Base-by-base conservation (phyloP, 1,140 invertebrate species). In the Magallana ariakensis region DNA sequence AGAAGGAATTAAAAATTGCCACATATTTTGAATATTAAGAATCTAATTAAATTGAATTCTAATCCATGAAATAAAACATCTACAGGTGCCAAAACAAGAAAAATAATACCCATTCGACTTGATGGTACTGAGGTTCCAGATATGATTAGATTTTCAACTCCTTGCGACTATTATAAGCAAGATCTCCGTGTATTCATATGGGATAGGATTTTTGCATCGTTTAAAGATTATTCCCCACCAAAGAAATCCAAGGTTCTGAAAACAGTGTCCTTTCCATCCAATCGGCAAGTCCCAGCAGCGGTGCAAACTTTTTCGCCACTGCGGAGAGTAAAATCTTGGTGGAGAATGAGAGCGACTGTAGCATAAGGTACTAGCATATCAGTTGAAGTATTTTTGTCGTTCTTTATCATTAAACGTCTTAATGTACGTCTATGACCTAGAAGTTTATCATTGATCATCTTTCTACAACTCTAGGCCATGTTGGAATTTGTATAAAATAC, bases 141-240 rank as follows among this genome's bases (percentile, higher is more conserved):
- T 11, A 56, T 60, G 56, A 54, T 84, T 10, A 26, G 55, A 58
- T 84, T 60, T 13, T 22, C 26, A 0, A 84, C 82, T 16, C 55
- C 82, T 26, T 84, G 82, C 58, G 82, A 84, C 16, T 84, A 84
- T 33, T 84, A 84, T 26, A 84, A 84, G 15, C 16, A 57, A 16
- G 54, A 58, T 19, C 54, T 57, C 10, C 54, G 82, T 33, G 56
- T 46, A 15, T 84, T n/a, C n/a, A 84, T 84, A 33, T 84, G 82
- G 82, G 82, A 84, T 46, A 58, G 82, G 33, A 84, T 84, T 58
- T 84, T 56, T 33, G 54, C 82, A 8, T 33, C 82, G 3, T 84
- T 84, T 11, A 84, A 54, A 10, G 82, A 84, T 33, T 26, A 33
- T 4, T 75, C 66, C 13, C 9, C 22, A 5, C 22, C 22, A 11